Conservation (phyloP, 2,113 vertebrate species). For the Platanista minor region DNA sequence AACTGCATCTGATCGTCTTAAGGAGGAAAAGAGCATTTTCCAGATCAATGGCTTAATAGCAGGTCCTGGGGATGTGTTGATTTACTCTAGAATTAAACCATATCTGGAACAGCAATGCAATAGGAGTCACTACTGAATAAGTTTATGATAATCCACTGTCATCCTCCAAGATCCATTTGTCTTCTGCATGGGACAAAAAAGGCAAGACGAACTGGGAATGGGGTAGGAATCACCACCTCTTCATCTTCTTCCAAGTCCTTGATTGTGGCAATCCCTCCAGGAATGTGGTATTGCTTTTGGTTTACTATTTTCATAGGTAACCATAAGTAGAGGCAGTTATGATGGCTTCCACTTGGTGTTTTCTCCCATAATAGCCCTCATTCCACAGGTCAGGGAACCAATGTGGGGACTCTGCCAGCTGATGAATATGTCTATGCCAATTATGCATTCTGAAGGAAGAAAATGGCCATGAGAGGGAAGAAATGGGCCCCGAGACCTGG, state of each 20-base stretch:
- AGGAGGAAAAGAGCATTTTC: neutral
- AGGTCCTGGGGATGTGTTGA: neutral
- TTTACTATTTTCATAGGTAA: neutral
- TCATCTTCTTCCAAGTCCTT: neutral
- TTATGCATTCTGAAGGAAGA: neutral
- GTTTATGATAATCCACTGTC: neutral
- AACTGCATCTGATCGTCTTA: neutral
- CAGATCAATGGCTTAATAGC: neutral
- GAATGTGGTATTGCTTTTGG: neutral
- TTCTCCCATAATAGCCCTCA: neutral
- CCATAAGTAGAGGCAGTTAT: neutral
- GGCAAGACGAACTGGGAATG: neutral
- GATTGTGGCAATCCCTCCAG: neutral
- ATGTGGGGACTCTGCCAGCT: neutral
- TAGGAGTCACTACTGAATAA: neutral
- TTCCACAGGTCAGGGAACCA: neutral
- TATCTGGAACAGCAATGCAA: neutral
- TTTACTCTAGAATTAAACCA: neutral
- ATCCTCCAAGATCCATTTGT: neutral
- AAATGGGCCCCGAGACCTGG: neutral
- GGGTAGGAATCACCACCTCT: neutral
- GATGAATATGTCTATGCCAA: neutral
- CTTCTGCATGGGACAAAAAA: neutral
- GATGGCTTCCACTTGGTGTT: neutral
- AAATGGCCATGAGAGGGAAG: neutral